Evolutionary conservation across 2,888 invertebrate genomes (phyloP), one percentile per base, ranked within the genome.

Genomic region (Caenorhabditis becei): DNA sequence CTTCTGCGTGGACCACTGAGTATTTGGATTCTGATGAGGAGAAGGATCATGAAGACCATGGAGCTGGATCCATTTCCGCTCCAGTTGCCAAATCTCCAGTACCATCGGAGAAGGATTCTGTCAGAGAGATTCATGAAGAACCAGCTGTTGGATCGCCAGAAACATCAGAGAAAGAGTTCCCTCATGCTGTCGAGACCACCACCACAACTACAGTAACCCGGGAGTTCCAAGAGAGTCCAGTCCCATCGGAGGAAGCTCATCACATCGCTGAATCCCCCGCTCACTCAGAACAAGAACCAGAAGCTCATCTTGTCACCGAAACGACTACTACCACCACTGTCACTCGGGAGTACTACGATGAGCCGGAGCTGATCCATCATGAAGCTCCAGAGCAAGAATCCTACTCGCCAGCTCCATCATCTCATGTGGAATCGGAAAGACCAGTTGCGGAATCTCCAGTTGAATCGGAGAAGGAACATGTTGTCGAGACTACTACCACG

Each of bases 401-500:
- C 14, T 47, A 26, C 56, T 67, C 67, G 8, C 69, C 69, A 51
- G 28, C 49, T 69, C 35, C 49, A 26, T 58, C 72, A 8, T 20
- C 66, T 24, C 59, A 59, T 53, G 51, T n/a, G n/a, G 66, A 74
- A 26, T 54, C 61, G 5, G 54, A 67, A 23, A 47, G 24, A 20
- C 53, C 5, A 20, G 10, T 23, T 20, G 28, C 41, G 0, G 61
- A 54, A 62, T 54, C 74, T 18, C 71, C 71, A 32, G 28, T 53
- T 23, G 23, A 37, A 4, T 66, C 66, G 3, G 66, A 75, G 53
- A 75, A 66, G 20, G 58, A 56, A 49, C 58, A 70, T 20, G 67
- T 71, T 24, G 58, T 44, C 2, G 74, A 69, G 51, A 67, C 79
- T 24, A 80, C 74, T 2, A 78, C 69, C 18, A 69, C 66, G 32